Conservation (phyloP, 1,140 invertebrate species). For the Trissolcus basalis region DNA sequence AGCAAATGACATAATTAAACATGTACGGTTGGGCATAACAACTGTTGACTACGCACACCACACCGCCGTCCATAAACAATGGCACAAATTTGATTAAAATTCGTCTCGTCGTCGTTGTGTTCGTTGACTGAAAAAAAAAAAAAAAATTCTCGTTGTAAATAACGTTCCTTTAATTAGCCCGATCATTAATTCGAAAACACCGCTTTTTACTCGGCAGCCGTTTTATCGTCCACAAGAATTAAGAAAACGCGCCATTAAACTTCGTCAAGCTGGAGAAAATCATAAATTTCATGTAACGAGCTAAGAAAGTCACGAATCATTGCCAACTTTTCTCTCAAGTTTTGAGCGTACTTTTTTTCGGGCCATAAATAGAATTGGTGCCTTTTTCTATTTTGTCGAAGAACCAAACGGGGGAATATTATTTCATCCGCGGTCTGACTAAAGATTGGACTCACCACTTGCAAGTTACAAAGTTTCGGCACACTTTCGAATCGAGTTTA, state of each 20-base stretch:
- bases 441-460: conserved; percentile 55
- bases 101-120: background rate
- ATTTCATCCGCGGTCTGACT: conserved; percentile 22
- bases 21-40: conserved; percentile 20
- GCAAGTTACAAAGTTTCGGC: background rate
- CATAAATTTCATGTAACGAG: conserved; percentile 23
- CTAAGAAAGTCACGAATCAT: conserved; percentile 19
- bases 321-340: conserved; percentile 1
- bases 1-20: conserved; percentile 48
- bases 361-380: background rate
- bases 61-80: conserved; percentile 5
- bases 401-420: no score
- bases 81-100: background rate
- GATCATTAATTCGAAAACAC: conserved; percentile 12
- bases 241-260: conserved; percentile 38
- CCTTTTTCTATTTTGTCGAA: background rate
- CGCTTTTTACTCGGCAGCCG: conserved; percentile 1
- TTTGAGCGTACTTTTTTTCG: background rate
- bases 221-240: conserved; percentile 26
- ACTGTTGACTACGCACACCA: conserved; percentile 30
- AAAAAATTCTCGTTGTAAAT: conserved; percentile 13
- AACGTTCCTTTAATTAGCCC: conserved; percentile 18
- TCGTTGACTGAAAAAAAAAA: background rate
- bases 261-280: conserved; percentile 37
- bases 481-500: conserved; percentile 33